These are phyloP conservation scores for Dicaeum eximium DNA, from an alignment of 2,113 vertebrate species.

Conservation along the genomic window DNA sequence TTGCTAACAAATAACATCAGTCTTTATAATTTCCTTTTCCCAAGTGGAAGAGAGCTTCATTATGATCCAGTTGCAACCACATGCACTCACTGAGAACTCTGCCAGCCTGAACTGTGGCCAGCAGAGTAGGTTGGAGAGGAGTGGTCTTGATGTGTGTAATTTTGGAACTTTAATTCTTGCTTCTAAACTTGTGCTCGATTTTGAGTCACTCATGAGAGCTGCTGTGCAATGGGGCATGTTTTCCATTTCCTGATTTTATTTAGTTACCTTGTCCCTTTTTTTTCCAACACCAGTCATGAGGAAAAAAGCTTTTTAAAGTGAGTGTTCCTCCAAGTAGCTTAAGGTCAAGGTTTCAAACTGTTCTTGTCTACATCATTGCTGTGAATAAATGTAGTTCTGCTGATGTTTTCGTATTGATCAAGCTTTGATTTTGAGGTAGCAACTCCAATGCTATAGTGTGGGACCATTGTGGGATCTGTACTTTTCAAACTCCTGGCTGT, in stretches of 20 bases:
- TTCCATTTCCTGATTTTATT: neutral
- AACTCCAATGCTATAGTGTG: neutral
- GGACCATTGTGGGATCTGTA: neutral
- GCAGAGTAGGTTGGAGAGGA: neutral
- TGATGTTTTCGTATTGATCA: neutral
- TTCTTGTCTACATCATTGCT: neutral
- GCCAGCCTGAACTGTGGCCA: neutral
- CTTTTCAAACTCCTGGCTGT: neutral
- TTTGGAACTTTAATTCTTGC: neutral
- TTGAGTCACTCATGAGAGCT: neutral
- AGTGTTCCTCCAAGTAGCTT: neutral
- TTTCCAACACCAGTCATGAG: neutral
- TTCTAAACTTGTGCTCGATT: neutral
- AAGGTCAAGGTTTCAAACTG: neutral
- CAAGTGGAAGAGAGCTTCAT: neutral
- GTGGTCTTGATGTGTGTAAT: neutral
- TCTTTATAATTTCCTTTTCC: neutral
- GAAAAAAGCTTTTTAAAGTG: neutral
- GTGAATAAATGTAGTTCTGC: neutral
- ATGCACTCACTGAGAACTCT: neutral
- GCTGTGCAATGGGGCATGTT: neutral
- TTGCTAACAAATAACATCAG: neutral
- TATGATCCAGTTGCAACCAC: neutral
- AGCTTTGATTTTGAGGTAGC: neutral
- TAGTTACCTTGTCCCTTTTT: neutral